Conservation (phyloP, 2,888 invertebrate genomes). For the Cactoblastis cactorum region DNA sequence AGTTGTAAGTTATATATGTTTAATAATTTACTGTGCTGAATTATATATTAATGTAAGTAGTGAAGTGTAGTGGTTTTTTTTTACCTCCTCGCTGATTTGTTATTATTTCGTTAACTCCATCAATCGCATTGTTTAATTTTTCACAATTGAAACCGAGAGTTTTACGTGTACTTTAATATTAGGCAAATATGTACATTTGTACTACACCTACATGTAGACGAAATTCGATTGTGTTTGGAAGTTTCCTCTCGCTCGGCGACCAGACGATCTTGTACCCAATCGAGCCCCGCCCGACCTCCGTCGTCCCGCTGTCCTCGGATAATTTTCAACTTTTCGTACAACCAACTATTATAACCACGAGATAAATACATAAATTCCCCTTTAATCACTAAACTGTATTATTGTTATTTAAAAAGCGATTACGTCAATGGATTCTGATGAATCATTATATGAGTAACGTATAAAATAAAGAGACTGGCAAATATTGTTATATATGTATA, state of each 20-base stretch:
- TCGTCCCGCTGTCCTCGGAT: neutral
- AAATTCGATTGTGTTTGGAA: neutral
- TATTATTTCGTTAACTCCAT: no score
- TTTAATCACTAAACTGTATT: neutral
- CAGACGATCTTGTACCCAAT: conserved; percentile 12
- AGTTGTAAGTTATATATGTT: no score
- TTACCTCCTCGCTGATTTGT: no score
- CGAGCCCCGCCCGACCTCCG: neutral
- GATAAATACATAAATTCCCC: neutral
- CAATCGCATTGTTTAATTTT: no score
- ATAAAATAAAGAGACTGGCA: no score
- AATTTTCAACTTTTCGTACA: neutral
- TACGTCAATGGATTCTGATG: neutral
- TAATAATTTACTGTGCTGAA: no score
- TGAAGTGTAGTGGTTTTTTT: no score
- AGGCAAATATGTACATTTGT: neutral
- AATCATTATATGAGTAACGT: conserved; percentile 4
- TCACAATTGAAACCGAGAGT: no score
- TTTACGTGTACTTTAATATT: no score
- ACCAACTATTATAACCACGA: neutral
- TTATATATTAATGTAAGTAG: no score
- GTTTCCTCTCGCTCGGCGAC: conserved; percentile 16
- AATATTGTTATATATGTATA: neutral
- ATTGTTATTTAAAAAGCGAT: neutral
- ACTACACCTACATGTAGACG: neutral